Evolutionary conservation across 2,888 invertebrate genomes (phyloP), one percentile per base, ranked within the genome.

Genomic region (Loripinus fragilis): DNA sequence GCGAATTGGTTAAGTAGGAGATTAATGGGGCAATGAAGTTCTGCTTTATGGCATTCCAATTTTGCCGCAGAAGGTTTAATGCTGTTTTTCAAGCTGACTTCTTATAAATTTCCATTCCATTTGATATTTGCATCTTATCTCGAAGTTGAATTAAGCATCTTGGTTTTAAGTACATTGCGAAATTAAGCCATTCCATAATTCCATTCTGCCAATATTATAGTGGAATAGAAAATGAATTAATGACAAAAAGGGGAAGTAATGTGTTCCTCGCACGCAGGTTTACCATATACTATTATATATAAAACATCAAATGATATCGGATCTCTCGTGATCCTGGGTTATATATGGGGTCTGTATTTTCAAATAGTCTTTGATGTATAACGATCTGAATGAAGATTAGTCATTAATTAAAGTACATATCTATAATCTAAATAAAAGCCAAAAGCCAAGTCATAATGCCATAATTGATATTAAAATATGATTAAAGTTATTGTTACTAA

Each of bases 261-360:
- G 60, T 25, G 8, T 23, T 60, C 2, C 33, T 1, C 17, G 33
- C 60, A 60, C 60, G 60, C 60, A 60, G 3, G 30, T 20, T 30
- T 33, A 10, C 60, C 30, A 60, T 60, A 60, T 60, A 60, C 60
- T 7, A 60, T 60, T 60, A 60, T 60, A 33, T 60, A 60, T 60
- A 60, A 60, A 60, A 60, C 60, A 60, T 60, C 60, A 60, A 60
- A 60, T 60, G 60, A 60, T 60, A 60, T 60, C 20, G 33, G 33
- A 60, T 60, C 30, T 60, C 33, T 60, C 60, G 60, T 60, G 60
- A 60, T 60, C 30, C 23, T 3, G 12, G 20, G 33, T 60, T 60
- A 60, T 60, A 60, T 30, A 12, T 60, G 60, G 33, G 60, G 33
- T 20, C 25, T 30, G 60, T 7, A 60, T 33, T 60, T 60, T 60